A percentile compares a stretch with the other conserved stretches of the same genome.
Conservation (phyloP, 1,140 invertebrate species). For the Charaxes varanes region DNA sequence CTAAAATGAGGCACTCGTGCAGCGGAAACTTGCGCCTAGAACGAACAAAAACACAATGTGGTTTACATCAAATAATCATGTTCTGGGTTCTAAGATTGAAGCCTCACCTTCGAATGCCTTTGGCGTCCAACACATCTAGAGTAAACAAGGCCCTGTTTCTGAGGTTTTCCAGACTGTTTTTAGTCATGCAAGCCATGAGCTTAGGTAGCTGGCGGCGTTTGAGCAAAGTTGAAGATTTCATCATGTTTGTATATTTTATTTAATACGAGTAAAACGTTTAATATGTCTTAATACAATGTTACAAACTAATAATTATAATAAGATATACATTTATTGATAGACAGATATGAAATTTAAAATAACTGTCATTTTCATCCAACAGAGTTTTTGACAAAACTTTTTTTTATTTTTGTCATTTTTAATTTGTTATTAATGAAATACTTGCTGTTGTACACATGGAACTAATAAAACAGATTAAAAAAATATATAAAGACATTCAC, state of each 20-base stretch:
- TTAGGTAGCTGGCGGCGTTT: conserved; percentile 38
- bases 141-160: conserved; percentile 49
- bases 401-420: background rate
- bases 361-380: too few relatives aligned
- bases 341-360: too few relatives aligned
- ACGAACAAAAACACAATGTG: conserved; percentile 16
- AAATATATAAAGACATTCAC: too few relatives aligned
- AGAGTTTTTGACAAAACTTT: background rate
- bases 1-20: conserved; percentile 70
- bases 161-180: conserved; percentile 55
- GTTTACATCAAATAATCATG: background rate
- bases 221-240: too few relatives aligned
- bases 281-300: too few relatives aligned
- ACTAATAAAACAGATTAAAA: too few relatives aligned
- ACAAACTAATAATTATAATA: too few relatives aligned
- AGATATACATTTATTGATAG: too few relatives aligned
- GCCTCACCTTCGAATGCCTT: conserved; percentile 51
- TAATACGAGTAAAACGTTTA: too few relatives aligned
- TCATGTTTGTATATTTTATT: too few relatives aligned
- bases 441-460: too few relatives aligned
- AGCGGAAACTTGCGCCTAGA: conserved; percentile 69
- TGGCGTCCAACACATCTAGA: conserved; percentile 48
- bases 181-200: conserved; percentile 62
- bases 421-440: too few relatives aligned
- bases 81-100: background rate